Conservation (phyloP, 2,113 vertebrate genomes). For the Microcebus tavaratra region DNA sequence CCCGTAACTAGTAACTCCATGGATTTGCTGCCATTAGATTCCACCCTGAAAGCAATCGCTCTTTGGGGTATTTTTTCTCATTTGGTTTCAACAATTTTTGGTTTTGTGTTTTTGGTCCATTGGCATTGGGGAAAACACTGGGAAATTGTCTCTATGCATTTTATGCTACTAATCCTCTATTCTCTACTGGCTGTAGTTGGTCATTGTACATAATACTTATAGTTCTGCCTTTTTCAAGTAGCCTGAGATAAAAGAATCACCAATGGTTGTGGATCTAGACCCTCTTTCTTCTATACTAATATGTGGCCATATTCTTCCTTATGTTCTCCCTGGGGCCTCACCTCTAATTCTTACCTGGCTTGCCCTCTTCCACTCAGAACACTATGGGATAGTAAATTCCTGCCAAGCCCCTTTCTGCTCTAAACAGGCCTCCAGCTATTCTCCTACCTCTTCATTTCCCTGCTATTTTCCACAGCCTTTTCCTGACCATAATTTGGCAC, state of each 20-base stretch:
- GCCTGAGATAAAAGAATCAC: background rate
- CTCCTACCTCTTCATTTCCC: background rate
- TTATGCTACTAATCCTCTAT: background rate
- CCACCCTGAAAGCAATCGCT: background rate
- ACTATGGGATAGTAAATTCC: background rate
- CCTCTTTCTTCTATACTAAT: background rate
- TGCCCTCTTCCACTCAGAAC: background rate
- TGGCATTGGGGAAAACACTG: background rate
- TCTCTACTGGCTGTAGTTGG: background rate
- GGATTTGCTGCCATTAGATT: background rate
- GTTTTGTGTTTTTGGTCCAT: background rate
- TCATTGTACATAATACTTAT: background rate
- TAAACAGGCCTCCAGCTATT: background rate
- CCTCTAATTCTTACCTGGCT: background rate
- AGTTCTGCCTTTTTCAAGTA: background rate
- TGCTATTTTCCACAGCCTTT: background rate
- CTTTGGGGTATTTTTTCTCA: background rate
- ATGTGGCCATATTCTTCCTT: background rate
- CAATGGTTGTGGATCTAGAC: background rate
- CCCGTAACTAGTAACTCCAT: background rate
- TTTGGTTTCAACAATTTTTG: background rate
- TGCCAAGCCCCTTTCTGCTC: background rate
- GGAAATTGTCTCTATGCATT: background rate
- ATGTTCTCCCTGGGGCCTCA: background rate
- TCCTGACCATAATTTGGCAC: constrained; percentile 8